Conservation (phyloP, 1,140 invertebrate species). For the Eubasilissa regina region DNA sequence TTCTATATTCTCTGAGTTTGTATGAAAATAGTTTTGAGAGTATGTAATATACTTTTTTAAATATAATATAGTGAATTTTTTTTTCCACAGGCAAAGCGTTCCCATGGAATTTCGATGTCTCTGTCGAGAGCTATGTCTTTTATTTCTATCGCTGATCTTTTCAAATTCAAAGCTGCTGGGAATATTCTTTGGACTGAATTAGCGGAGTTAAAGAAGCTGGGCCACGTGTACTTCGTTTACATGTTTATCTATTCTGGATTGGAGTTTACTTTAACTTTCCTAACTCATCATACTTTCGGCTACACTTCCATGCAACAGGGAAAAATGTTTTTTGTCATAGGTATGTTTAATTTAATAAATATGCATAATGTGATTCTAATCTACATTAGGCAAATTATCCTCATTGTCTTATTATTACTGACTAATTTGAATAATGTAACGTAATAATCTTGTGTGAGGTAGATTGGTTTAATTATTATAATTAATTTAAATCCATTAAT, state of each 20-base stretch:
- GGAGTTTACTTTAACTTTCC: conserved; percentile 97
- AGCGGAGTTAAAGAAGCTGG: conserved; percentile 81
- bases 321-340: conserved; percentile 97
- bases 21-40: too few species aligned
- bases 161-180: conserved; percentile 77
- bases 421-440: too few species aligned
- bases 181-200: conserved; percentile 75
- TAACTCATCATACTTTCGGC: conserved; percentile 93
- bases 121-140: conserved; percentile 83
- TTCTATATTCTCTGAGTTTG: too few species aligned
- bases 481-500: too few species aligned
- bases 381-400: too few species aligned
- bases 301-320: conserved; percentile 97
- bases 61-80: background rate
- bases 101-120: conserved; percentile 77
- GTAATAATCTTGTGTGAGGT: too few species aligned
- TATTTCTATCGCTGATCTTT: conserved; percentile 72
- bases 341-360: conserved; percentile 66
- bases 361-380: too few species aligned
- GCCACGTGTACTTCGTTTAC: conserved; percentile 94
- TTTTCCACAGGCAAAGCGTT: conserved; percentile 78
- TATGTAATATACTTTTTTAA: background rate
- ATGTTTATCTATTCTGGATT: conserved; percentile 97
- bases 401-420: too few species aligned
- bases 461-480: too few species aligned